Evolutionary conservation across 2,113 vertebrate genomes (phyloP), one percentile per base, ranked within the genome.

Genomic region (Baryphthengus martii): DNA sequence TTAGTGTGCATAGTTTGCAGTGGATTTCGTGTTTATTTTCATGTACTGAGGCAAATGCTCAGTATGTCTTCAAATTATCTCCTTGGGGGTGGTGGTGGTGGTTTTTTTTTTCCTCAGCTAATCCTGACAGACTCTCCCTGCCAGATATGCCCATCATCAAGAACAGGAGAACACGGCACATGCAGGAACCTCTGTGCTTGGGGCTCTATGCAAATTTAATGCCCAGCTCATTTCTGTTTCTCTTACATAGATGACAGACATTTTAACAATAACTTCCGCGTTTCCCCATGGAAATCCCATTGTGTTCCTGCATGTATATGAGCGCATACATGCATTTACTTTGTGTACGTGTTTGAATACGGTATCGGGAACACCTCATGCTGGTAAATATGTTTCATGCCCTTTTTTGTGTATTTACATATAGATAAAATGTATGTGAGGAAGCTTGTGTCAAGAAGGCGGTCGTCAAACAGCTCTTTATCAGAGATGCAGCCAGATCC

Each of bases 201-300:
- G 97, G 98, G 98, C 97, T 96, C 97, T 98, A 98, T 98, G 98
- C 97, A 98, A 98, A 98, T 98, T 96, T 94, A 97, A 97, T 98
- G 98, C 97, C 98, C 97, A 96, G 94, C 96, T 98, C 97, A 98
- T 98, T 98, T 98, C 95, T 97, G 67, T 97, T 95, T 98, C 97
- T 96, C 96, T 98, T 98, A 98, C 94, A 92, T 86, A 84, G 95
- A 97, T 98, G 97, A 98, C 97, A 98, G 97, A 96, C 80, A 95
- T 96, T 97, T 97, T 96, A 98, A 98, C 97, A 97, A 96, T 97
- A 98, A 97, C 87, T 96, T 97, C 75, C 91, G 84, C 95, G 85
- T 95, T 97, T 95, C 96, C 97, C 97, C 87, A 13, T 96, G 96
- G 97, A 97, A 97, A 97, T 97, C 55, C 55, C 62, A 78, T 93